A percentile compares a stretch with the other conserved stretches of the same genome.
Conservation (phyloP, 2,888 invertebrate genomes). For the Hanleya hanleyi region DNA sequence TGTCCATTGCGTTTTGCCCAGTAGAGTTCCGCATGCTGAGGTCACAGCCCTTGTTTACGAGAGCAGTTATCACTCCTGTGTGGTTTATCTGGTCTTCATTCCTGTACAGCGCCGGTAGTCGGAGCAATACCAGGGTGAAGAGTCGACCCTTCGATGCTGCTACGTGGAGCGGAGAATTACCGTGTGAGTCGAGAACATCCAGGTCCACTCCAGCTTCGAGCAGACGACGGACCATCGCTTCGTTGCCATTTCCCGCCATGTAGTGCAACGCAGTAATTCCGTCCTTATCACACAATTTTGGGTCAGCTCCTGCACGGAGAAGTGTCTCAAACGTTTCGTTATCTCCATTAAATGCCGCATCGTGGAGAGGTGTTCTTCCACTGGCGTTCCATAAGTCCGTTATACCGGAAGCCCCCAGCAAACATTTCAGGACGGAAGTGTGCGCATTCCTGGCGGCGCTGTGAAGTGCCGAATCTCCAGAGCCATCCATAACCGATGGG, state of each 20-base stretch:
- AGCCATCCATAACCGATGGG: neutral
- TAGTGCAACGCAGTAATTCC: conserved; percentile 30
- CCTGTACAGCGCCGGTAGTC: conserved; percentile 27
- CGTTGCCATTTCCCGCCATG: conserved; percentile 35
- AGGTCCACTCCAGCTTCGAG: conserved; percentile 15
- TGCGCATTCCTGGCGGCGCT: conserved; percentile 22
- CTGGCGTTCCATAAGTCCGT: neutral
- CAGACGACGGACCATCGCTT: conserved; percentile 13
- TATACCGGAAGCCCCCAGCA: neutral
- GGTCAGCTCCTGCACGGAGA: conserved; percentile 16
- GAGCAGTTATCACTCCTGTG: neutral
- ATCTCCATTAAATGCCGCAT: conserved; percentile 25
- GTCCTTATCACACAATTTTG: neutral
- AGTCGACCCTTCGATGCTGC: conserved; percentile 27
- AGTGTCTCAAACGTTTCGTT: conserved; percentile 17
- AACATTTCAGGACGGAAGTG: neutral
- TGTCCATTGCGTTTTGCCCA: conserved; percentile 6
- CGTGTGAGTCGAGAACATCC: conserved; percentile 18
- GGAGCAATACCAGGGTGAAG: conserved; percentile 24
- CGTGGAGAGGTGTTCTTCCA: conserved; percentile 25
- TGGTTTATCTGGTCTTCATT: conserved; percentile 8
- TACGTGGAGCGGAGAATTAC: conserved; percentile 34
- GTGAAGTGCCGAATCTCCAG: conserved; percentile 29
- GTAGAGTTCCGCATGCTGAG: neutral
- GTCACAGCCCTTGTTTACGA: conserved; percentile 5